These are phyloP conservation scores for Apoda limacodes DNA, from an alignment of 2,888 invertebrate genomes.

Conservation along the genomic window DNA sequence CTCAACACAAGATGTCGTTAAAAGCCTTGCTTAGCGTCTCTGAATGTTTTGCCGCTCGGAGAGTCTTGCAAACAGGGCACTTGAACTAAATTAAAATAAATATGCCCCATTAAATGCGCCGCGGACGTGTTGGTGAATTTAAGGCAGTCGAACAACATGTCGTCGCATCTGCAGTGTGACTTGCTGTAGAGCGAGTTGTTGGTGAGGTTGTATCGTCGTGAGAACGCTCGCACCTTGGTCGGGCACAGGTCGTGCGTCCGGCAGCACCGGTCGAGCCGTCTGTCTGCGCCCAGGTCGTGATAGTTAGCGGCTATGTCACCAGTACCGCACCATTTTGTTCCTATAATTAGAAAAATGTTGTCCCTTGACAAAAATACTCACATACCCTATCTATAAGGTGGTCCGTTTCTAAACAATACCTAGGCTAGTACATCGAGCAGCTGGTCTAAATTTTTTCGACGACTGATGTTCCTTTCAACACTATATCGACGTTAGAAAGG, in stretches of 20 bases:
- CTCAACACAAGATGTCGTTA: conserved; percentile 38
- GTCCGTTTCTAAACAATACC: no score
- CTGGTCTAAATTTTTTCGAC: no score
- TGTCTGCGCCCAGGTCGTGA: conserved; percentile 84
- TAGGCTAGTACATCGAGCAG: no score
- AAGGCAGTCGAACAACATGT: conserved; percentile 83
- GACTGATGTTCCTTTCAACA: no score
- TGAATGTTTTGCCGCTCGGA: conserved; percentile 48
- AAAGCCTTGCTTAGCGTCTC: conserved; percentile 65
- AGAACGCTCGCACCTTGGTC: conserved; percentile 78
- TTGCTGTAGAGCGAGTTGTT: conserved; percentile 89
- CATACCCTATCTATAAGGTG: no score
- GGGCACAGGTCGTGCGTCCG: conserved; percentile 93
- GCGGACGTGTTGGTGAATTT: conserved; percentile 79
- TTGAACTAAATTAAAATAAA: conserved; percentile 87
- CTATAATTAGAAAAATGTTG: conserved; percentile 59
- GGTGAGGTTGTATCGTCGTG: conserved; percentile 81
- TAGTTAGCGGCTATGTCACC: conserved; percentile 88
- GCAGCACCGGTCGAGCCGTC: conserved; percentile 84
- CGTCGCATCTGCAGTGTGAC: conserved; percentile 91
- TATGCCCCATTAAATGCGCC: conserved; percentile 82
- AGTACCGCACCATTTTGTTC: conserved; percentile 94
- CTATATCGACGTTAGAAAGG: no score
- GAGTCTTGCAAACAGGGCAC: conserved; percentile 78
- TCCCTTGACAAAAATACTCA: no score